These are phyloP conservation scores for Adineta ricciae DNA, from an alignment of 2,888 invertebrate species.

Conservation along the genomic window DNA sequence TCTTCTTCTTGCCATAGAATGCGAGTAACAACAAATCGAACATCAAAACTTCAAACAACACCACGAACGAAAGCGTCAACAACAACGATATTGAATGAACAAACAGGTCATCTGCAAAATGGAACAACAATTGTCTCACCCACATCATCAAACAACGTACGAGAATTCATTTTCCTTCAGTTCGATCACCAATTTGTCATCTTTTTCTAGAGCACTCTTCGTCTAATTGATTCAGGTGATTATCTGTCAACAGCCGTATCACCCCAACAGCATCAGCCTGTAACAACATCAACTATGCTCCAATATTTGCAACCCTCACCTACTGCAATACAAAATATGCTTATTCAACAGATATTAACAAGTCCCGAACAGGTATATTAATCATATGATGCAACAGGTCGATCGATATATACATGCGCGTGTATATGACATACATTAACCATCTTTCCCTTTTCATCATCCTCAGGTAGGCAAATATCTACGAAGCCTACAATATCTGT, in stretches of 20 bases:
- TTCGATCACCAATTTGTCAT: too few species aligned
- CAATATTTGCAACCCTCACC: not conserved
- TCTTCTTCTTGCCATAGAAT: not conserved
- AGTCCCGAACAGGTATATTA: slow-evolving; percentile 19
- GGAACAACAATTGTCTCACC: slow-evolving; percentile 4
- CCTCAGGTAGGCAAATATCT: not conserved
- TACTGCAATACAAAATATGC: slow-evolving; percentile 19
- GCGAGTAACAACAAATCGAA: slow-evolving; percentile 13
- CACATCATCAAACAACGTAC: not conserved
- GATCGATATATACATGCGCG: not conserved
- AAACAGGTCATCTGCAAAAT: not conserved
- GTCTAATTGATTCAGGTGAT: slow-evolving; percentile 10
- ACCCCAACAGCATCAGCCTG: not conserved
- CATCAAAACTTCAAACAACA: slow-evolving; percentile 15
- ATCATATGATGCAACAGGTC: slow-evolving; percentile 15
- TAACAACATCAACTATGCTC: not conserved
- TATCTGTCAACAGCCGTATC: not conserved
- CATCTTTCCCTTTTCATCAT: not conserved
- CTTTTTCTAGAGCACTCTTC: not conserved
- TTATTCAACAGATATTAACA: slow-evolving; percentile 20
- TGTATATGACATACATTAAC: not conserved
- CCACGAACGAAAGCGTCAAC: not conserved
- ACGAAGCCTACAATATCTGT: not conserved
- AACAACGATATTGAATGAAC: not conserved
- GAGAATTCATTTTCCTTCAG: too few species aligned